phyloP scores from a whole-genome alignment of 2,797 vertebrate species.

The Orestias chungarensis region DNA sequence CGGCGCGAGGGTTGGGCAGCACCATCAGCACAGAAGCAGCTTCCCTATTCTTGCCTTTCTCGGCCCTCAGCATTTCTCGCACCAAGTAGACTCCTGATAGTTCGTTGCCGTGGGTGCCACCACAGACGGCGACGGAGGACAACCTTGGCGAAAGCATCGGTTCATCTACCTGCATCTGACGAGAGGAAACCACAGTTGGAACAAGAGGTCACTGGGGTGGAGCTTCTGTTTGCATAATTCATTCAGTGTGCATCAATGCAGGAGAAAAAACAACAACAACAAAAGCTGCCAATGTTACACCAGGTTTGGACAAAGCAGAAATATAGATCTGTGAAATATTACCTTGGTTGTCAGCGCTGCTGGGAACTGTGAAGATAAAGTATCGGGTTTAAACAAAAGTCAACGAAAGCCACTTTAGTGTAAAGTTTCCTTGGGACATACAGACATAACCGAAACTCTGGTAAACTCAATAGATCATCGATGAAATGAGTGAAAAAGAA shows the following conservation, averaged over 20 bases:
- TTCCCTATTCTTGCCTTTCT: slow-evolving; percentile 41
- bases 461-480: slow-evolving; percentile 21
- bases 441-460: slow-evolving; percentile 12
- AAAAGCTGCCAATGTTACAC: neutral
- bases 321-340: slow-evolving; percentile 49
- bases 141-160: slow-evolving; percentile 66
- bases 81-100: slow-evolving; percentile 83
- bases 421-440: slow-evolving; percentile 25
- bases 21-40: slow-evolving; percentile 58
- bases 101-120: slow-evolving; percentile 89
- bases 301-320: slow-evolving; percentile 32
- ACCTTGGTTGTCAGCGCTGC: slow-evolving; percentile 52
- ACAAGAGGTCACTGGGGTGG: neutral
- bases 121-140: slow-evolving; percentile 80
- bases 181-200: slow-evolving; percentile 8
- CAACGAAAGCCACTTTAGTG: slow-evolving; percentile 19
- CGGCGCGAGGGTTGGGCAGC: slow-evolving; percentile 81
- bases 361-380: slow-evolving; percentile 32
- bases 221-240: neutral
- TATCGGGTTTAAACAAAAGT: slow-evolving; percentile 27
- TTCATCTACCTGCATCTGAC: slow-evolving; percentile 63
- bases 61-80: slow-evolving; percentile 70
- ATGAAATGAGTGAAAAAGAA: slow-evolving; percentile 37
- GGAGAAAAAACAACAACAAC: neutral
- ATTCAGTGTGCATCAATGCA: neutral